These are phyloP conservation scores for Cygnus buccinator DNA, from an alignment of 2,113 vertebrate genomes.

Conservation along the genomic window DNA sequence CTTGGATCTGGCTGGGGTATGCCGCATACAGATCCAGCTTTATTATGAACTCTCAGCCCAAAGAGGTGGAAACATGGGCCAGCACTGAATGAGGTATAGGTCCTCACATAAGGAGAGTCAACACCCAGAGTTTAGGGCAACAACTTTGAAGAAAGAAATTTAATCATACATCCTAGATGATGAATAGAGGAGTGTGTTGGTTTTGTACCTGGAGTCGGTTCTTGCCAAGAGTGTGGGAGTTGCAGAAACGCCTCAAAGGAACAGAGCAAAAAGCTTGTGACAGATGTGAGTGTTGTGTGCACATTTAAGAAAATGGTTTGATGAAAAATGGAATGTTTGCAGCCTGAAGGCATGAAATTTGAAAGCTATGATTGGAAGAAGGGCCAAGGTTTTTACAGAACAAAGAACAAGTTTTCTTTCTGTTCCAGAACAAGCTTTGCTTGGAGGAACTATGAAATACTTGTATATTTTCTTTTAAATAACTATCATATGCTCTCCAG, in stretches of 20 bases:
- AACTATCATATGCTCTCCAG: not conserved
- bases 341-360: constrained; percentile 21
- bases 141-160: not conserved
- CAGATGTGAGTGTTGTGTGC: not conserved
- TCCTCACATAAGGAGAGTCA: not conserved
- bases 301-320: not conserved
- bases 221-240: constrained; percentile 16
- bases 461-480: constrained; percentile 8
- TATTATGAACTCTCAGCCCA: not conserved
- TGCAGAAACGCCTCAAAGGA: constrained; percentile 23
- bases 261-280: not conserved
- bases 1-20: not conserved
- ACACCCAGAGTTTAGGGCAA: constrained; percentile 5
- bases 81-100: not conserved
- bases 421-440: constrained; percentile 10
- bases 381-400: not conserved
- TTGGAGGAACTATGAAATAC: constrained; percentile 6
- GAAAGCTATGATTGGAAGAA: not conserved
- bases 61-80: not conserved
- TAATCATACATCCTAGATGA: not conserved
- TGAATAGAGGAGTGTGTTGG: not conserved
- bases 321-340: constrained; percentile 2
- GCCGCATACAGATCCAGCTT: not conserved
- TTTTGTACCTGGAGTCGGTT: not conserved
- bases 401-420: constrained; percentile 13